Evolutionary conservation across 1,140 invertebrate genomes (phyloP), one percentile per base, ranked within the genome.

Genomic region (Mylabris phalerata): DNA sequence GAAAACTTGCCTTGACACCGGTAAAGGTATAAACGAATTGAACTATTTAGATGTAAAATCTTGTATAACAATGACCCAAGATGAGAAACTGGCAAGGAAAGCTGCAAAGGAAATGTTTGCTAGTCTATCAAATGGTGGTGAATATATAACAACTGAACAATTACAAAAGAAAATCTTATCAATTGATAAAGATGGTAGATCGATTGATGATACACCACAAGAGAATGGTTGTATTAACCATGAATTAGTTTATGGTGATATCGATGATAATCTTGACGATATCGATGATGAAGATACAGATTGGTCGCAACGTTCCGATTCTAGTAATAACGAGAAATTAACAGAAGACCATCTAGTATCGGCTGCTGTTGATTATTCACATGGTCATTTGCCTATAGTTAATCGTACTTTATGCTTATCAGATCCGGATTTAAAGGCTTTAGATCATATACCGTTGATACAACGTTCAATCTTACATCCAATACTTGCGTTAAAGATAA

Each of bases 61-160:
- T 58, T 94, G 90, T 68, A 76, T 94, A 1, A 84, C 83, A 0
- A 93, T 92, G 76, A 86, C 88, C 9, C 81, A 87, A 40, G 83
- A 90, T 68, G 92, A 95, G 74, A 92, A 92, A 59, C 80, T 92
- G 6, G 88, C 90, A 1, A 82, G 89, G 52, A 84, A 85, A 76
- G 92, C 92, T 6, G 91, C 92, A 0, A 79, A 86, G 49, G 85
- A 90, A 71, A 82, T 95, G 55, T 94, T 93, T 74, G 83, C 84
- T 1, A 63, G 89, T 68, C 74, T 93, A 19, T 89, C 88, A 2
- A 90, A 90, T 72, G 90, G 90, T 9, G 86, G 88, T 71, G 87
- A 92, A 65, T 92, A 88, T 62, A 91, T 92, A 46, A 93, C 85
- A 43, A 90, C 85, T 42, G 86, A 84, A 40, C 90, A 89, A 68